Percentiles rank a stretch among this genome's conserved stretches.
Conservation (phyloP, 2,797 vertebrate species). For the Pseudomugil gertrudae region DNA sequence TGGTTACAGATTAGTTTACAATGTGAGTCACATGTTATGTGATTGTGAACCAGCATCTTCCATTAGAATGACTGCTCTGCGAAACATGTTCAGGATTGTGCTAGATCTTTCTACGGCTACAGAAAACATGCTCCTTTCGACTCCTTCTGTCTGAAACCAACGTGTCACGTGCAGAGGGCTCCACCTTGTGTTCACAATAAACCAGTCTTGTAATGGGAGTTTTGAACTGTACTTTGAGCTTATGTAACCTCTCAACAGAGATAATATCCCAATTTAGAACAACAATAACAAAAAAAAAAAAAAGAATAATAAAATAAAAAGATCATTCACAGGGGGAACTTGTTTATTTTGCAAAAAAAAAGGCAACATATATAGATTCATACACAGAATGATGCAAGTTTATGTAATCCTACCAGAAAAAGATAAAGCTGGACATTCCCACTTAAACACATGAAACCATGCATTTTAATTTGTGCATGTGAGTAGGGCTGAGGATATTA, state of each 20-base stretch:
- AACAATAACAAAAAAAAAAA: background rate
- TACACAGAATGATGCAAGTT: constrained; percentile 5
- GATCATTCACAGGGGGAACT: background rate
- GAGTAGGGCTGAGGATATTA: background rate
- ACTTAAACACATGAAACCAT: background rate
- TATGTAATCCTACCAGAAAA: background rate
- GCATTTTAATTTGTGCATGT: background rate
- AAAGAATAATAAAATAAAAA: background rate
- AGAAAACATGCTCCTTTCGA: constrained; percentile 1
- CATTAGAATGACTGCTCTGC: background rate
- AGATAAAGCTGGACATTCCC: background rate
- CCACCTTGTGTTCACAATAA: constrained; percentile 56
- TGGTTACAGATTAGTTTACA: too few relatives aligned
- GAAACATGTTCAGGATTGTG: background rate
- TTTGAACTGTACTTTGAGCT: constrained; percentile 5
- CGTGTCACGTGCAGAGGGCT: constrained; percentile 41
- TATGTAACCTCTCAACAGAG: constrained; percentile 9
- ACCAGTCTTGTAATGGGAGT: background rate
- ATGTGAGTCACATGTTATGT: background rate
- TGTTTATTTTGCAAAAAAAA: background rate
- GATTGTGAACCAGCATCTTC: background rate
- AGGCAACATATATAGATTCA: background rate
- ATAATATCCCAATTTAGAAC: background rate
- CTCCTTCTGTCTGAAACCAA: background rate
- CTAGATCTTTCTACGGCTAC: background rate